phyloP scores from a whole-genome alignment of 2,797 vertebrate genomes.

The Enteromius afrohamiltoni region DNA sequence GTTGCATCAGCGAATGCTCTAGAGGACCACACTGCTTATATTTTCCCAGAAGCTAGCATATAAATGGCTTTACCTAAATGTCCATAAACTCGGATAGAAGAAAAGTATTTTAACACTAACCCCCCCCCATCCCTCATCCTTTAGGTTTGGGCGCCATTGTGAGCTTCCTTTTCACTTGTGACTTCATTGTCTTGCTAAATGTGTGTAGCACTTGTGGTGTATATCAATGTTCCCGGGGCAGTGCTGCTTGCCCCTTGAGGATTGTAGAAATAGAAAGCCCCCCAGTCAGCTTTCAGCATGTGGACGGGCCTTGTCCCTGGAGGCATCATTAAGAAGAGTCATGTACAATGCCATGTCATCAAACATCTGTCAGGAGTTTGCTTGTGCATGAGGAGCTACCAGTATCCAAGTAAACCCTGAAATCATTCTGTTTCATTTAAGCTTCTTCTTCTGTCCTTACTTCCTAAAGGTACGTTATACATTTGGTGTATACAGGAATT shows the following conservation, averaged over 20 bases:
- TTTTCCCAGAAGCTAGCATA: neutral
- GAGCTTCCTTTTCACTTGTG: conserved; percentile 24
- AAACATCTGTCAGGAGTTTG: conserved; percentile 60
- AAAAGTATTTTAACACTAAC: neutral
- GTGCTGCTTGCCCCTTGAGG: conserved; percentile 30
- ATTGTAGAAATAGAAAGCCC: conserved; percentile 57
- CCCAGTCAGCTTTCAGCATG: conserved; percentile 56
- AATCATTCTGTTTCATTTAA: conserved; percentile 30
- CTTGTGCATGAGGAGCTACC: conserved; percentile 42
- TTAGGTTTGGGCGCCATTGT: neutral
- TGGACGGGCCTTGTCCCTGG: conserved; percentile 47
- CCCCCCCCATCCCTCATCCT: neutral
- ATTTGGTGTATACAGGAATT: conserved; percentile 44
- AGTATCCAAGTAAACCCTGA: conserved; percentile 41
- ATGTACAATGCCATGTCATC: conserved; percentile 61
- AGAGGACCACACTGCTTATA: neutral
- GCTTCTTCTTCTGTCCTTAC: conserved; percentile 20
- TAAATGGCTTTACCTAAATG: neutral
- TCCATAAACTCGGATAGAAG: neutral
- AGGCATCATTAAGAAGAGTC: conserved; percentile 62
- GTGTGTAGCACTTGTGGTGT: conserved; percentile 29
- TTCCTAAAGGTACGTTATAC: neutral
- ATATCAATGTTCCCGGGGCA: conserved; percentile 26
- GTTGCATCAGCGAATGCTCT: neutral
- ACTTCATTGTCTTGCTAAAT: conserved; percentile 27